A percentile compares a stretch with the other conserved stretches of the same genome.
Conservation (phyloP, 2,888 invertebrate species). For the Clistopyga incitator region DNA sequence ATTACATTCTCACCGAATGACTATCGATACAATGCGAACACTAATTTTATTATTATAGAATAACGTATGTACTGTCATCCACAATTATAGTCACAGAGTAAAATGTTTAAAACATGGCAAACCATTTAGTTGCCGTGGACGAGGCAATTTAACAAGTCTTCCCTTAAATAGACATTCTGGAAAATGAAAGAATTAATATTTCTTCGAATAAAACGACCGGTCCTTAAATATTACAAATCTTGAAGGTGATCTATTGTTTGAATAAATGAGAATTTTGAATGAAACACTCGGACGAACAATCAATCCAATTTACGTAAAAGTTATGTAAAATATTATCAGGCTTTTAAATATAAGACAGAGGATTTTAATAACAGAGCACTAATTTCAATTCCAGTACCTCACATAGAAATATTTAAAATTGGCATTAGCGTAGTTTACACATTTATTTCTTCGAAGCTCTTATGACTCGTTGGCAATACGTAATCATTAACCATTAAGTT, state of each 20-base stretch:
- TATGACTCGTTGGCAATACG: not conserved
- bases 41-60: conserved; percentile 28
- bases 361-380: too few relatives aligned
- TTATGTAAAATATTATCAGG: too few relatives aligned
- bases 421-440: too few relatives aligned
- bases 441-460: not conserved
- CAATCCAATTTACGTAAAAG: too few relatives aligned
- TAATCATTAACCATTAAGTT: not conserved
- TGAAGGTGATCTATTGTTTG: too few relatives aligned
- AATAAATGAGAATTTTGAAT: too few relatives aligned
- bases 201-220: not conserved
- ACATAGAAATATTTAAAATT: too few relatives aligned
- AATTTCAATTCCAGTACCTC: too few relatives aligned
- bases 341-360: too few relatives aligned
- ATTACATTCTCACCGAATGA: not conserved
- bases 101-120: not conserved
- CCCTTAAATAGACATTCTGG: not conserved
- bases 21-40: not conserved
- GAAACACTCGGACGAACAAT: too few relatives aligned
- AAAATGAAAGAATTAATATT: not conserved
- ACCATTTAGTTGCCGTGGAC: not conserved
- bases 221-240: too few relatives aligned
- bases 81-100: conserved; percentile 9
- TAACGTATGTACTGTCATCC: conserved; percentile 12
- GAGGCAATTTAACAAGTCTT: not conserved